Evolutionary conservation across 2,888 invertebrate genomes (phyloP).

Genomic region (Exocentrus adspersus): DNA sequence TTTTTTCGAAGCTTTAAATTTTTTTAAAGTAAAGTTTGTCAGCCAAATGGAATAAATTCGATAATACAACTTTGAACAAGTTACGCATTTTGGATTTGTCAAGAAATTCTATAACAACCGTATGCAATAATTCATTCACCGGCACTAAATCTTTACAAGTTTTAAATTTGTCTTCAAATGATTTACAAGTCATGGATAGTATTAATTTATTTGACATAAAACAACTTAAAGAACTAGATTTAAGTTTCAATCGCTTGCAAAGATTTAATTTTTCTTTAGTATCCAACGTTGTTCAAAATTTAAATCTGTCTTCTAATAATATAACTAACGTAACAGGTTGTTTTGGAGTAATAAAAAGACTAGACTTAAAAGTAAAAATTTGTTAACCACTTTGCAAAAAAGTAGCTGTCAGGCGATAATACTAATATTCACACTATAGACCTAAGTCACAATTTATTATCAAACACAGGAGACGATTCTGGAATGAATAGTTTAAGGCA

Average conservation of each 20-base stretch:
- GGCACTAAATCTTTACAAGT: background rate
- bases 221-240: background rate
- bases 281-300: background rate
- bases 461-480: background rate
- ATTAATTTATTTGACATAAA: background rate
- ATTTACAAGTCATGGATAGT: background rate
- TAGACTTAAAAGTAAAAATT: conserved; percentile 7
- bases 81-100: conserved; percentile 1
- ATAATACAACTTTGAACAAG: background rate
- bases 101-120: background rate
- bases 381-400: background rate
- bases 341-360: background rate
- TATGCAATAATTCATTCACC: background rate
- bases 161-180: conserved; percentile 6
- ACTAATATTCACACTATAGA: background rate
- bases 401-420: background rate
- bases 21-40: background rate
- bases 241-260: background rate
- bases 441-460: conserved; percentile 4
- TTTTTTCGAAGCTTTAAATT: background rate
- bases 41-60: background rate
- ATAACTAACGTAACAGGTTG: conserved; percentile 6
- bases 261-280: conserved; percentile 5
- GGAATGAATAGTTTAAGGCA: conserved; percentile 8
- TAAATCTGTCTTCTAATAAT: conserved; percentile 14